These are phyloP conservation scores for Neopelma chrysocephalum DNA, from an alignment of 2,797 vertebrate genomes.

Conservation along the genomic window DNA sequence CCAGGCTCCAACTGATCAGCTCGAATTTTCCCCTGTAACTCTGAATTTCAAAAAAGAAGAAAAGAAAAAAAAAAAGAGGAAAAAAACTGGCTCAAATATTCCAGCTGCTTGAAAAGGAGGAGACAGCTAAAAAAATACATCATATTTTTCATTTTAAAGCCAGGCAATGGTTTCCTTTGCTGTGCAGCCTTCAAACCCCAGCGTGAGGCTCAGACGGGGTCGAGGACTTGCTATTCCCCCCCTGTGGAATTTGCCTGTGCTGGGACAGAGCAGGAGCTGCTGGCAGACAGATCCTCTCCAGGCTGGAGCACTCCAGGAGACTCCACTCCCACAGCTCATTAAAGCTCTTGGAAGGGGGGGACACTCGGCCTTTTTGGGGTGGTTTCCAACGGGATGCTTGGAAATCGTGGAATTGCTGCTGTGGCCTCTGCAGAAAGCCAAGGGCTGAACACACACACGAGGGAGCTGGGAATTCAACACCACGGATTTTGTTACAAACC, in stretches of 20 bases:
- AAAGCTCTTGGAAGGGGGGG: background rate
- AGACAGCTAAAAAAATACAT: background rate
- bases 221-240: background rate
- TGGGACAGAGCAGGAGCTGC: background rate
- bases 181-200: background rate
- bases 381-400: background rate
- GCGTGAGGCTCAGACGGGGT: background rate
- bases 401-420: background rate
- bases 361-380: background rate
- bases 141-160: background rate
- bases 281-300: background rate
- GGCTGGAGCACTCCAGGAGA: background rate
- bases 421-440: background rate
- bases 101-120: background rate
- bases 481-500: background rate
- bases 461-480: background rate
- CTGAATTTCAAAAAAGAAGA: background rate
- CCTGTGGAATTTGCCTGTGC: background rate
- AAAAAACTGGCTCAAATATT: background rate
- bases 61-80: background rate
- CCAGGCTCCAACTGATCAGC: background rate
- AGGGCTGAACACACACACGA: background rate
- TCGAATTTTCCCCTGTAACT: constrained; percentile 2
- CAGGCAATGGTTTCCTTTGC: background rate
- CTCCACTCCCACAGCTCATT: background rate